Base-by-base conservation (phyloP, 92 coral and sea anemone genomes). In the Siderastrea radians region DNA sequence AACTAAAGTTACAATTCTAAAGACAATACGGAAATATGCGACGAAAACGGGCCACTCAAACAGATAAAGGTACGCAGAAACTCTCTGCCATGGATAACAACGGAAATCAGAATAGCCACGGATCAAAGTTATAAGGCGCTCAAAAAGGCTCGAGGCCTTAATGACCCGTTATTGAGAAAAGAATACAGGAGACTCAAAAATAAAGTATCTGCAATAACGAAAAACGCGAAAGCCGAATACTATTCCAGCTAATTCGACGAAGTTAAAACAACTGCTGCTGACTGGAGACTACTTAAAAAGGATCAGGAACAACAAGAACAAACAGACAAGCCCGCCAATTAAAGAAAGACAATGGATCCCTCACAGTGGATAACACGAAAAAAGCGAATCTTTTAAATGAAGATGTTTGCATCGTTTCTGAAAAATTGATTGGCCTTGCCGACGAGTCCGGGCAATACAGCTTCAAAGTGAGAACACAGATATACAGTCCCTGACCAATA, bases 221-320 rank as follows among this genome's bases (percentile, higher is more conserved):
- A 84, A 88, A 88, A 74, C 14, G 82, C 65, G 49, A 89, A 83
- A 71, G 81, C 84, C 51, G 55, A 63, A 12, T 83, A 68, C 68
- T 76, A 68, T 38, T 57, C 89, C 38, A 87, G 78, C 13, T 51
- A 77, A 77, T 64, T 81, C 59, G 70, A 77, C 74, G 60, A 83
- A 46, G 74, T 83, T 6, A 89, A 84, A 84, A 77, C 84, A 79
- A 63, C 89, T 7, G 81, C 84, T 46, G 72, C 84, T 19, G 84
- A 84, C 73, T 89, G 93, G 86, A 89, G 88, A 84, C 53, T 90
- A 45, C 48, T 83, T 14, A 83, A 89, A 75, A 68, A 81, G 86
- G 86, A 62, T 67, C 84, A 78, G 73, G 85, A 77, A 74, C 77
- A 11, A 57, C 66, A 55, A 78, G 71, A 54, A 19, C 51, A n/a